Conservation (phyloP, 92 coral and sea anemone genomes). For the Phenganax subtilis region DNA sequence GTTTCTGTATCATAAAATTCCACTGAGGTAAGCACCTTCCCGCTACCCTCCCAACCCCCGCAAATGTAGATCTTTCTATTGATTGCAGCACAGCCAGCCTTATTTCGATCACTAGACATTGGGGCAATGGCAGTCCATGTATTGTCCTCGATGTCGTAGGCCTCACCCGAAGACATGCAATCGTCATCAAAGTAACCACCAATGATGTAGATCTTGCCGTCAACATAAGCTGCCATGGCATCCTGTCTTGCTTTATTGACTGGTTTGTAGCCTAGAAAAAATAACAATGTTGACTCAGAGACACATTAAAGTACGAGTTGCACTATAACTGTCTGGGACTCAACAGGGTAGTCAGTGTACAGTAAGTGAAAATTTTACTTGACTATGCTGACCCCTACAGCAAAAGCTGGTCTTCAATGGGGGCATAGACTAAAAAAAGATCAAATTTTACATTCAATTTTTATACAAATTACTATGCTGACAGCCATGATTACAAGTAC, state of each 20-base stretch:
- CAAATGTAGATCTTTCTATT: conserved; percentile 82
- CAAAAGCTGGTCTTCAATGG: background rate
- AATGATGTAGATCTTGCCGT: conserved; percentile 74
- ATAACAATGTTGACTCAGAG: no score
- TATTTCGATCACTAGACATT: conserved; percentile 70
- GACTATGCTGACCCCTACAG: background rate
- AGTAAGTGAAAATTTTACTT: background rate
- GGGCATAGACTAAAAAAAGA: background rate
- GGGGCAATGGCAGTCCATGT: conserved; percentile 77
- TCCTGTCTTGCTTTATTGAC: conserved; percentile 84
- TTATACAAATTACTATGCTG: background rate
- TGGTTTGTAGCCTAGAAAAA: conserved; percentile 61
- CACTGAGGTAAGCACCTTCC: conserved; percentile 67
- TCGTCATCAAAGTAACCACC: conserved; percentile 87
- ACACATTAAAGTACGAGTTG: no score
- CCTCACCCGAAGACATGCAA: conserved; percentile 84
- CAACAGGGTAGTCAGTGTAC: no score
- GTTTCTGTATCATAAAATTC: conserved; percentile 80
- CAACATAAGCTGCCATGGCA: conserved; percentile 88
- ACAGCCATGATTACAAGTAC: no score
- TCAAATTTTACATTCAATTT: background rate
- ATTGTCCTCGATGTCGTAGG: conserved; percentile 63
- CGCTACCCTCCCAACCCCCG: conserved; percentile 95
- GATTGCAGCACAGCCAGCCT: conserved; percentile 85
- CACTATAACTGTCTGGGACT: no score